Evolutionary conservation across 2,888 invertebrate species (phyloP), one percentile per base, ranked within the genome.

Genomic region (Macropis europaea): DNA sequence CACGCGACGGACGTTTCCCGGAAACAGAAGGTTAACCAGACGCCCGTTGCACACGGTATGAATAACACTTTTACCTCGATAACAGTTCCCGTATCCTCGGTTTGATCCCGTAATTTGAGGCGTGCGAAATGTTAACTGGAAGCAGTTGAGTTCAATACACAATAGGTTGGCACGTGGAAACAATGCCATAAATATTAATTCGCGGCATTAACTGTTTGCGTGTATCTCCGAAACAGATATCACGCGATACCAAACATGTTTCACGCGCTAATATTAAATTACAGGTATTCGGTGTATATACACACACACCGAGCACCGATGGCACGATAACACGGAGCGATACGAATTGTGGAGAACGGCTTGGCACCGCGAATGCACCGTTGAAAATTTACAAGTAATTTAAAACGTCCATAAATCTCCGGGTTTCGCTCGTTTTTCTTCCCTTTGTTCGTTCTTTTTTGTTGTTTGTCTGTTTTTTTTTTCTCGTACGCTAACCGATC

Each of bases 151-250:
- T 52, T 59, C 43, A 30, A 38, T 24, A 19, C 22, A 26, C 13
- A 28, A 45, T 59, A 45, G 70, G 50, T 38, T 38, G 32, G 43
- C 73, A 32, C 28, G 47, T 26, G 54, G 50, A 22, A 50, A 52
- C 73, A 56, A 56, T 72, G 52, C 32, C 50, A 56, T 72, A 62
- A 72, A 72, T 72, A 72, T 72, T 73, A 72, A 72, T 63, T 62
- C 62, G 28, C 28, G 11, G 34, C 50, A 45, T 72, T 72, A 71
- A 62, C 42, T 47, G 69, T 57, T 48, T 28, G 34, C 26, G 13
- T 19, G 61, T 61, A 61, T 54, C 30, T 61, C 13, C 17, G 30
- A 24, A 62, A 72, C 72, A 61, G 62, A 48, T 63, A 28, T 45
- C 48, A 52, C 69, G 9, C 28, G 42, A 30, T 24, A 13, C 17